Percentiles rank a stretch among this genome's conserved stretches.
phyloP scores from a whole-genome alignment of 2,888 invertebrate genomes.

The Campoletis raptor region DNA sequence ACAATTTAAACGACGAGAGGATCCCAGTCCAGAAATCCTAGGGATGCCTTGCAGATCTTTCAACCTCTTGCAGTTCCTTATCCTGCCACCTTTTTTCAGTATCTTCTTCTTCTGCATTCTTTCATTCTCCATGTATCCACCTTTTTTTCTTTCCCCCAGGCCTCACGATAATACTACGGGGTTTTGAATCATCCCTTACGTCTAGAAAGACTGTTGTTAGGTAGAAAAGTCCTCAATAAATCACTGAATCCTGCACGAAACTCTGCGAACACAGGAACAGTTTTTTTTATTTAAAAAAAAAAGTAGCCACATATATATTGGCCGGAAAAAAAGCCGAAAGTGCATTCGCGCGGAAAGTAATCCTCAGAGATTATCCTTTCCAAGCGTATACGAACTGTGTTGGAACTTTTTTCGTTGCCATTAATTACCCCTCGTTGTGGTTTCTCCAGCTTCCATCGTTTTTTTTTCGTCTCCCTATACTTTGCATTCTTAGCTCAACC shows the following conservation, averaged over 20 bases:
- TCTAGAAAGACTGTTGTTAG: constrained; percentile 52
- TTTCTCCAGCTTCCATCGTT: constrained; percentile 13
- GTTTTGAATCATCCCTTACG: constrained; percentile 58
- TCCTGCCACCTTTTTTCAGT: constrained; percentile 25
- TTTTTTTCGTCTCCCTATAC: not conserved
- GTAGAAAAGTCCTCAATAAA: constrained; percentile 58
- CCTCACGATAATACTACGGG: constrained; percentile 17
- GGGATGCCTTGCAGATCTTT: constrained; percentile 18
- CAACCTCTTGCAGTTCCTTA: constrained; percentile 18
- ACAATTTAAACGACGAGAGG: constrained; percentile 61
- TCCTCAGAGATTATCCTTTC: constrained; percentile 62
- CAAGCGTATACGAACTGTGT: constrained; percentile 45
- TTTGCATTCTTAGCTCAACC: not conserved
- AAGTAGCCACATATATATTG: not conserved
- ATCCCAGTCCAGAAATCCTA: constrained; percentile 25
- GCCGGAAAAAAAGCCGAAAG: constrained; percentile 46
- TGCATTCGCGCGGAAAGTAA: constrained; percentile 63
- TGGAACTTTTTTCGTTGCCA: constrained; percentile 56
- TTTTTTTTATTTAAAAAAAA: not conserved
- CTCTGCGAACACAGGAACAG: constrained; percentile 23
- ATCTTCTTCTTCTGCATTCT: constrained; percentile 30
- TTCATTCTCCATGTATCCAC: constrained; percentile 37
- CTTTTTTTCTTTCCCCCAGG: constrained; percentile 20
- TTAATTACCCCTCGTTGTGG: constrained; percentile 45
- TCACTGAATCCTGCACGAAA: constrained; percentile 54